These are phyloP conservation scores for Bolinopsis microptera DNA, from an alignment of 37 sponge, comb jelly and placozoan species.

Conservation along the genomic window DNA sequence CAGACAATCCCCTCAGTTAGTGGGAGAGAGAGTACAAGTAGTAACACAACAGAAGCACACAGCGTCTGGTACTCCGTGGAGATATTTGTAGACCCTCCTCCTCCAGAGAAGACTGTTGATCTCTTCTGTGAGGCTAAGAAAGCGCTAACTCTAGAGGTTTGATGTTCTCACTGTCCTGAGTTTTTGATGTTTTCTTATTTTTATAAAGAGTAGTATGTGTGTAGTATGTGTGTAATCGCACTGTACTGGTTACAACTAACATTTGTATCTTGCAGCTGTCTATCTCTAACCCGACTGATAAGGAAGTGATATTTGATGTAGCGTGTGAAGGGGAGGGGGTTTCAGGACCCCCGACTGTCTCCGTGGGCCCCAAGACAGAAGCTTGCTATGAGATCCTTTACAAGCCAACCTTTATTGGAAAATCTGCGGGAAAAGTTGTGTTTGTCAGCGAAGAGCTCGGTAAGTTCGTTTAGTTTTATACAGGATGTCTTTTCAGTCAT, in stretches of 20 bases:
- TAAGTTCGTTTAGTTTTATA: not conserved
- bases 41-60: conserved; percentile 37
- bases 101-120: conserved; percentile 63
- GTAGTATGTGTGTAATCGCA: too few species aligned
- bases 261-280: conserved; percentile 63
- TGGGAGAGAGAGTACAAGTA: conserved; percentile 21
- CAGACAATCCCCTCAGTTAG: not conserved
- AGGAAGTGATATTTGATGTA: conserved; percentile 60
- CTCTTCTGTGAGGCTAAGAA: conserved; percentile 65
- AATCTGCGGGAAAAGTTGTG: conserved; percentile 42
- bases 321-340: conserved; percentile 76
- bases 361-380: conserved; percentile 70
- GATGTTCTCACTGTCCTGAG: not conserved
- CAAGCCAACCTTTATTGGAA: conserved; percentile 67
- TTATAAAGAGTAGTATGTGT: too few species aligned
- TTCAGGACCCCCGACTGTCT: conserved; percentile 72
- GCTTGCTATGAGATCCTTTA: conserved; percentile 73
- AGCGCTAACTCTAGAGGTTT: conserved; percentile 58
- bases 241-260: too few species aligned
- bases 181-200: too few species aligned
- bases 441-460: conserved; percentile 58
- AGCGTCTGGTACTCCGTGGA: conserved; percentile 66
- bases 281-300: conserved; percentile 66
- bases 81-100: conserved; percentile 61
- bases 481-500: too few species aligned